Conservation (phyloP, 2,113 vertebrate genomes). For the Hemiscyllium ocellatum region DNA sequence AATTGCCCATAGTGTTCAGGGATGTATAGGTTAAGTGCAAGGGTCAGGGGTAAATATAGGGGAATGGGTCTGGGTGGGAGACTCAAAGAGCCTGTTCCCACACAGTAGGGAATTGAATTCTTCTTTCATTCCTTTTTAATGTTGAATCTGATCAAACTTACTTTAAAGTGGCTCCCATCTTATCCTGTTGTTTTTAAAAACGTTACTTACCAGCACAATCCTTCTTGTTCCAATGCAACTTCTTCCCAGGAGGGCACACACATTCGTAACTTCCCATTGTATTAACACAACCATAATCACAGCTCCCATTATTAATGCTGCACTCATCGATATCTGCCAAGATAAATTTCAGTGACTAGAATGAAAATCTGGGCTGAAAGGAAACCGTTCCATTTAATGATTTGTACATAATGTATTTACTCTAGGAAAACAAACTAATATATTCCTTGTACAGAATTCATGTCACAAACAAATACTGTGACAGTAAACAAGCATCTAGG, state of each 20-base stretch:
- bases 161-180: background rate
- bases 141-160: background rate
- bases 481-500: background rate
- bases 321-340: constrained; percentile 82
- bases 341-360: constrained; percentile 21
- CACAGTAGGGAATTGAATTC: too few species aligned
- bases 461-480: background rate
- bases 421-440: background rate
- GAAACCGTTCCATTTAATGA: background rate
- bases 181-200: background rate
- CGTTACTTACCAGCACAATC: constrained; percentile 77
- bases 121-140: background rate
- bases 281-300: constrained; percentile 76
- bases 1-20: too few species aligned
- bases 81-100: too few species aligned
- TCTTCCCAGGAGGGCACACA: constrained; percentile 71
- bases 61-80: too few species aligned
- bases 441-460: constrained; percentile 3
- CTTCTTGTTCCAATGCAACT: constrained; percentile 91
- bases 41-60: too few species aligned
- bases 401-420: background rate
- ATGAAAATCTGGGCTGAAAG: background rate
- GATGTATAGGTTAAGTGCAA: too few species aligned
- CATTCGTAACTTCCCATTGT: constrained; percentile 82
- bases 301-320: constrained; percentile 81